phyloP scores from a whole-genome alignment of 92 coral and sea anemone genomes.

The Porites lobata region DNA sequence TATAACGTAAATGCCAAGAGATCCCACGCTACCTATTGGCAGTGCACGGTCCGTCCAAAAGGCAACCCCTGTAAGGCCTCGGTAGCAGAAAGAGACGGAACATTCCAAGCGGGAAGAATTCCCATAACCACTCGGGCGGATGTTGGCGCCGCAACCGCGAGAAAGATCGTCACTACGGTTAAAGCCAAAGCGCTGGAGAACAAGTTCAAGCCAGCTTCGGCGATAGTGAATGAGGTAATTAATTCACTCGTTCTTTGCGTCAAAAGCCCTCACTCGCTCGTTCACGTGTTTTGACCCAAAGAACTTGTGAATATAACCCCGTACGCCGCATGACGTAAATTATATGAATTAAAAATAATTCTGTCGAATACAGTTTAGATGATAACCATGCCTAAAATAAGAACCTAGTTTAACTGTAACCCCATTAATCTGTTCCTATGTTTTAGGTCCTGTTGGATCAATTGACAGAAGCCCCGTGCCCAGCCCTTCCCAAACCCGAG shows the following conservation, averaged over 20 bases:
- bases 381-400: neutral
- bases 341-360: neutral
- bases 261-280: neutral
- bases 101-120: neutral
- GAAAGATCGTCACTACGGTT: neutral
- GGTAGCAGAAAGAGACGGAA: neutral
- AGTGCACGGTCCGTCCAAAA: neutral
- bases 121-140: neutral
- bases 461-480: too few species aligned
- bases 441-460: too few species aligned
- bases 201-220: too few species aligned
- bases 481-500: too few species aligned
- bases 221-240: neutral
- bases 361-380: neutral
- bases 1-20: too few species aligned
- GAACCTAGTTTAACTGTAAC: too few species aligned
- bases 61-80: neutral
- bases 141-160: neutral
- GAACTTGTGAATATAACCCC: too few species aligned
- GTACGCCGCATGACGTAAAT: too few species aligned
- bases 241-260: neutral
- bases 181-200: conserved; percentile 7
- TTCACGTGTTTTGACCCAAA: neutral
- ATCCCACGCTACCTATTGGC: too few species aligned
- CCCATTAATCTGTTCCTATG: too few species aligned